Conservation (phyloP, 2,113 vertebrate species). For the Ailuropoda melanoleuca region DNA sequence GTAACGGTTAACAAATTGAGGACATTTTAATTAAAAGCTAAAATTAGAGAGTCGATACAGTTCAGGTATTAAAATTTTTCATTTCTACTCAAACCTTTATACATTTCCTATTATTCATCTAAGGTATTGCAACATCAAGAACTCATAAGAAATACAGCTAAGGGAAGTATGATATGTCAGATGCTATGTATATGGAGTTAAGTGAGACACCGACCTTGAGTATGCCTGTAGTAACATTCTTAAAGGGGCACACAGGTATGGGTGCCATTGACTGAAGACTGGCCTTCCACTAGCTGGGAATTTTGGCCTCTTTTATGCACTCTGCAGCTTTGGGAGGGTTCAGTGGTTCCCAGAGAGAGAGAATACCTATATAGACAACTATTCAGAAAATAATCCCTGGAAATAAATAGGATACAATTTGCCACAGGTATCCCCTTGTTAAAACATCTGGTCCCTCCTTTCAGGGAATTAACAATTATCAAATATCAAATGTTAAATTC, state of each 20-base stretch:
- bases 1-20: not conserved
- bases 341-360: not conserved
- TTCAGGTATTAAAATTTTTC: not conserved
- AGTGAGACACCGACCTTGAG: not conserved
- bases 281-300: not conserved
- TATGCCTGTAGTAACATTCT: not conserved
- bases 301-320: not conserved
- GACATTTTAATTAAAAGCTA: not conserved
- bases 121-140: not conserved
- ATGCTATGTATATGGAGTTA: not conserved
- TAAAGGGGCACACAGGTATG: not conserved
- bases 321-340: not conserved
- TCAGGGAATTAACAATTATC: not conserved
- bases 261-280: not conserved
- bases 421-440: not conserved
- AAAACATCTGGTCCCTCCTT: not conserved
- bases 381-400: constrained; percentile 1
- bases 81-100: not conserved
- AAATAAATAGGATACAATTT: not conserved
- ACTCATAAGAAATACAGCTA: not conserved
- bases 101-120: not conserved
- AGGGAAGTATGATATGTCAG: not conserved
- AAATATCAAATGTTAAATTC: constrained; percentile 36
- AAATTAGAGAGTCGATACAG: not conserved
- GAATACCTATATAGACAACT: not conserved